Evolutionary conservation across 1,140 invertebrate species (phyloP).

Genomic region (Lepidurus couesii): DNA sequence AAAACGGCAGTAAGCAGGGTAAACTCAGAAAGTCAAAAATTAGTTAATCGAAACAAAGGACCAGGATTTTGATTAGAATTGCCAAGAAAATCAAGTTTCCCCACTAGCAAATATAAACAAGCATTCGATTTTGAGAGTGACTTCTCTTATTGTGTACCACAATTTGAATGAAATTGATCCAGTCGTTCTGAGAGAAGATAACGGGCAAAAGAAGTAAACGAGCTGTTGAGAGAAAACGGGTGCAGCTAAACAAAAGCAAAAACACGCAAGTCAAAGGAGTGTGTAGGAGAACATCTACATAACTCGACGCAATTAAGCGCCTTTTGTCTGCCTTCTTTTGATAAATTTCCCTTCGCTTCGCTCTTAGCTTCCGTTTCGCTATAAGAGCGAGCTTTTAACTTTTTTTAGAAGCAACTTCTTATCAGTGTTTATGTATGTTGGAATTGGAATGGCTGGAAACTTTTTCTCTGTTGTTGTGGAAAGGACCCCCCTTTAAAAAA

Average conservation of each 20-base stretch:
- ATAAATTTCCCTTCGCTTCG: background rate
- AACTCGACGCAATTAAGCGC: conserved; percentile 7
- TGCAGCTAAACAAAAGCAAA: background rate
- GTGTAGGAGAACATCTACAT: background rate
- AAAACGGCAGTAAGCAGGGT: background rate
- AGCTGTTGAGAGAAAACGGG: background rate
- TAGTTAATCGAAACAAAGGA: no score
- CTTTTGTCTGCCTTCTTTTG: conserved; percentile 18
- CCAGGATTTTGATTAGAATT: no score
- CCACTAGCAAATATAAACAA: no score
- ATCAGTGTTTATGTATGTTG: background rate
- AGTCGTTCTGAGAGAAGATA: no score
- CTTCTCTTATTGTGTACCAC: no score
- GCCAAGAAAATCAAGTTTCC: no score
- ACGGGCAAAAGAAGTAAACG: background rate
- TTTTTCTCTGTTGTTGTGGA: background rate
- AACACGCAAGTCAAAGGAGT: background rate
- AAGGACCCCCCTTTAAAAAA: no score
- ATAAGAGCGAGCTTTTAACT: background rate
- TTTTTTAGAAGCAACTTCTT: background rate
- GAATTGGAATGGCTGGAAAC: background rate
- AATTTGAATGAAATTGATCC: no score
- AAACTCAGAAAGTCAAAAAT: background rate
- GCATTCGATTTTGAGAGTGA: no score
- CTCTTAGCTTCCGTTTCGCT: background rate